Evolutionary conservation across 2,797 vertebrate species (phyloP), one percentile per base, ranked within the genome.

Genomic region (Streptopelia turtur): DNA sequence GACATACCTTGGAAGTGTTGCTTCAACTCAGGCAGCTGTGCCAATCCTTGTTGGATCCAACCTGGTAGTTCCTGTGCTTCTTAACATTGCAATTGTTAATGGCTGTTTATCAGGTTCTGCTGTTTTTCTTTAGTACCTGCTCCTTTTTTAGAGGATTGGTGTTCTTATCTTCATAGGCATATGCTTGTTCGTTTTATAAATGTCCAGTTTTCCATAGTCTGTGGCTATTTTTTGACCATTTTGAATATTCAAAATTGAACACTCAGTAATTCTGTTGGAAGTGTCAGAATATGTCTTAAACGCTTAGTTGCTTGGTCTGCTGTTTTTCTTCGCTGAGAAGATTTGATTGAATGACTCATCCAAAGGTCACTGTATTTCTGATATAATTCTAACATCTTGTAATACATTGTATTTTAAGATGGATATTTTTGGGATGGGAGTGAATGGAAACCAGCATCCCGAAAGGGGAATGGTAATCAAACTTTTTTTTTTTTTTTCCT

Each of bases 271-370:
- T 94, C 91, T 95, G 93, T 90, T 35, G 35, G 90, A 96, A 93
- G 94, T 90, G 85, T 94, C 94, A 95, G 84, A 95, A 79, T 81
- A 45, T 31, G 78, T 94, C 77, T 90, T 91, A 88, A 96, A 87
- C 64, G 66, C 87, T 87, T 88, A 93, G 70, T 91, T 93, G 89
- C 91, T 97, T 93, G 70, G 80, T 93, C 70, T 94, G 90, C 96
- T 94, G 0, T 95, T 96, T 95, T 96, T 84, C 83, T 94, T 94
- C 2, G 28, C 84, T 86, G 80, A 50, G 87, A 70, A 77, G 69
- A 78, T 93, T 93, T 87, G 89, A 84, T 90, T 91, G 90, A 94
- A 61, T 97, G 95, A 97, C 94, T 96, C 95, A 96, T 89, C 63
- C 83, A 84, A 55, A 95, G 88, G 90, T 91, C 77, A 83, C 77